Evolutionary conservation across 2,888 invertebrate genomes (phyloP), one percentile per base, ranked within the genome.

Genomic region (Apamea monoglypha): DNA sequence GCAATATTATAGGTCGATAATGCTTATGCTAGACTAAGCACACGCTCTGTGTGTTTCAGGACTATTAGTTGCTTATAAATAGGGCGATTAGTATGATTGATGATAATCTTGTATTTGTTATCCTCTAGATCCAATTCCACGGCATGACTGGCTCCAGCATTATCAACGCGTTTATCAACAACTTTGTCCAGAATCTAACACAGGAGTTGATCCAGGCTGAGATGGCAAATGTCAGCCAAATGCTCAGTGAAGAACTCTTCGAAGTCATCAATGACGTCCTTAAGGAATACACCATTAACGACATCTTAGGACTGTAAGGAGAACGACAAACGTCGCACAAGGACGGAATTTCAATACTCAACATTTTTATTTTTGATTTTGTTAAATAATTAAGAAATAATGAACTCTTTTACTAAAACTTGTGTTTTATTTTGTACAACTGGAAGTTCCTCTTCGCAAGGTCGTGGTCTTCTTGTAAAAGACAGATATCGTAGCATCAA

Each of bases 91-190:
- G n/a, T 14, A 53, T 73, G n/a, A 36, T 67, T 47, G 47, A 40
- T 44, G 18, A 5, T 44, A 53, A 47, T 36, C 1, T 63, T 68
- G 0, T 74, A 50, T 67, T 40, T 80, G 3, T 68, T 72, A 50
- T 84, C n/a, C 86, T 90, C 25, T 90, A 95, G 95, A 89, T 95
- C 21, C 89, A 92, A 78, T 84, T 95, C 50, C 86, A 90, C 47
- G 95, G 95, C 16, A 91, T 95, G 93, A 92, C 93, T 18, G 95
- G 95, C 18, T 95, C 95, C 21, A 83, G 73, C 16, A 14, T 94
- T 7, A 81, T 95, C 68, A 95, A 95, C 88, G 81, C 86, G 25
- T 81, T 93, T 36, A 94, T 95, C 85, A 95, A 91, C 87, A 83
- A 87, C 18, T 78, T 87, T 16, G 89, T 95, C 21, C 94, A 95